Evolutionary conservation across 2,113 vertebrate species (phyloP).

Genomic region (Perca flavescens): DNA sequence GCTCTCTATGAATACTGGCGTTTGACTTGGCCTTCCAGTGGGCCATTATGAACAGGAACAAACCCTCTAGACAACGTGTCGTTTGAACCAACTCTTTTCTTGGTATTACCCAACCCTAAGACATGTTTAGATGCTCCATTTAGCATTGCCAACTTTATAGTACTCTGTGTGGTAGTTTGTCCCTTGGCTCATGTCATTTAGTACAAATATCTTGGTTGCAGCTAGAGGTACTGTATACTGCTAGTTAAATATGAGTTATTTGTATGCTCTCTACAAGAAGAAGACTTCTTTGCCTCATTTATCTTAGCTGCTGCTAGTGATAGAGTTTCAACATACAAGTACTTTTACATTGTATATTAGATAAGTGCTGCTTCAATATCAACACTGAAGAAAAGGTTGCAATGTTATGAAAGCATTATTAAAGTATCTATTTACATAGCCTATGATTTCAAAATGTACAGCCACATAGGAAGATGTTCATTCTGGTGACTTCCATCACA

Average conservation of each 20-base stretch:
- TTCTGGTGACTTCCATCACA: not conserved
- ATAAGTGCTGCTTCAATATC: not conserved
- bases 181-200: not conserved
- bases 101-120: too few relatives aligned
- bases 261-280: not conserved
- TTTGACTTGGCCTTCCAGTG: not conserved
- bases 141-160: too few relatives aligned
- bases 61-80: not conserved
- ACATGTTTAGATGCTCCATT: too few relatives aligned
- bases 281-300: not conserved
- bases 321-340: not conserved
- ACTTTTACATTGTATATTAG: not conserved
- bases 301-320: not conserved
- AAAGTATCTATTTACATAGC: not conserved
- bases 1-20: not conserved
- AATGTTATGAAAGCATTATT: not conserved
- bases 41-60: not conserved
- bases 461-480: not conserved
- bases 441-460: not conserved
- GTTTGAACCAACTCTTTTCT: too few relatives aligned
- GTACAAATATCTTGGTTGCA: not conserved
- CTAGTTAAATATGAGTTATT: not conserved
- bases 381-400: not conserved
- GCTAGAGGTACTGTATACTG: not conserved
- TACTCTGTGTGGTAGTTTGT: not conserved